phyloP scores from a whole-genome alignment of 2,113 vertebrate genomes.

The Tringa solitaria region DNA sequence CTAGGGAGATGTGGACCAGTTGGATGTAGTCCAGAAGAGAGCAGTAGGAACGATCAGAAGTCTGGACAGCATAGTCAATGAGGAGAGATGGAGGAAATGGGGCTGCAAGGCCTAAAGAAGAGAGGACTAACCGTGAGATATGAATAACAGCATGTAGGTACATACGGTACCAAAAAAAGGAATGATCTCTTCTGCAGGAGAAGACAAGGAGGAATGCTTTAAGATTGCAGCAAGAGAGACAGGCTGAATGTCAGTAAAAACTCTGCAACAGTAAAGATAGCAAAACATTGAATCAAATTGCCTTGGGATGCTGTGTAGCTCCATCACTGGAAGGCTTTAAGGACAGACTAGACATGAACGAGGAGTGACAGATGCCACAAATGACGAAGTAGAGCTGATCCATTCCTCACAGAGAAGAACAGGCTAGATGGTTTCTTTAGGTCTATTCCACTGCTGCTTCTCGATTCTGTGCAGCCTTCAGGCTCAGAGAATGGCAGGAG shows the following conservation, averaged over 20 bases:
- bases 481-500: neutral
- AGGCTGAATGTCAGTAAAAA: neutral
- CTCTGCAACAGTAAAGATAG: neutral
- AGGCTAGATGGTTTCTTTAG: neutral
- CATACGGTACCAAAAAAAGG: neutral
- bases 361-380: conserved; percentile 41
- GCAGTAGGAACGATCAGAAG: neutral
- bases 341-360: neutral
- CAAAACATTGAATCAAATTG: neutral
- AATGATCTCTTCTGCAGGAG: neutral
- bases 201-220: neutral
- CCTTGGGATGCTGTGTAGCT: neutral
- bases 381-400: neutral
- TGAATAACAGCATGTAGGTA: neutral
- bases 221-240: neutral
- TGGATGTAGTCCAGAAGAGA: neutral
- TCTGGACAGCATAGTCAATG: neutral
- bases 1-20: neutral
- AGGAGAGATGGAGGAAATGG: neutral
- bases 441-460: neutral
- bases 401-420: neutral
- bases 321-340: neutral
- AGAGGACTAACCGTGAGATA: neutral
- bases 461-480: neutral
- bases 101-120: neutral